Base-by-base conservation (phyloP, 2,797 vertebrate species). In the Peromyscus melanophrys region DNA sequence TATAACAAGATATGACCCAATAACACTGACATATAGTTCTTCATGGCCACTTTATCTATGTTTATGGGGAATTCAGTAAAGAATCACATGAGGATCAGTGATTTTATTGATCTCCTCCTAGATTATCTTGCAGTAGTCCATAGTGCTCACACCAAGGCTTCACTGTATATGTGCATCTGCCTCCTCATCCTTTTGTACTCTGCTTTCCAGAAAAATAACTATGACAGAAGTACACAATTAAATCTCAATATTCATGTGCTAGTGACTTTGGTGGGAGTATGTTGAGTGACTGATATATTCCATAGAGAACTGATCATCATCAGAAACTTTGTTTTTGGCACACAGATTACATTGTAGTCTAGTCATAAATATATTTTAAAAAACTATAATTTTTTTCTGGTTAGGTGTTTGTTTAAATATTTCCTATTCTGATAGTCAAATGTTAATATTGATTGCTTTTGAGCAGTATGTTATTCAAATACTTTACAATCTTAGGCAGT, bases 391-490 rank as follows among this genome's bases (percentile, higher is more conserved):
- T 25, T 96, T 90, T 85, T 96, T 69, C 9, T 55, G 43, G 80
- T 1, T 95, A 96, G 17, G 6, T 34, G 2, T 77, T 67, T 3
- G 21, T 84, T 90, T 94, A 81, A 73, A 61, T 46, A 67, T 49
- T 78, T 90, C n/a, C 16, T 65, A 19, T 55, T 46, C 31, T 81
- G 71, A 31, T 29, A 12, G 55, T 67, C 13, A 95, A 75, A 81
- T 89, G 8, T 55, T 89, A 65, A 13, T 87, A 37, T 57, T 76
- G 75, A 77, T 89, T 95, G 31, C 6, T n/a, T 55, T 43, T 31
- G 52, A 91, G 75, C 19, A 88, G n/a, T n/a, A 55, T 67, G 25
- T 52, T 77, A 92, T 94, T 92, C 77, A 93, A 75, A 65, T 88
- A 81, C 3, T 12, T 96, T 37, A 67, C 2, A 4, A 97, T 81